Conservation (phyloP, 2,113 vertebrate species). For the Dromas ardeola region DNA sequence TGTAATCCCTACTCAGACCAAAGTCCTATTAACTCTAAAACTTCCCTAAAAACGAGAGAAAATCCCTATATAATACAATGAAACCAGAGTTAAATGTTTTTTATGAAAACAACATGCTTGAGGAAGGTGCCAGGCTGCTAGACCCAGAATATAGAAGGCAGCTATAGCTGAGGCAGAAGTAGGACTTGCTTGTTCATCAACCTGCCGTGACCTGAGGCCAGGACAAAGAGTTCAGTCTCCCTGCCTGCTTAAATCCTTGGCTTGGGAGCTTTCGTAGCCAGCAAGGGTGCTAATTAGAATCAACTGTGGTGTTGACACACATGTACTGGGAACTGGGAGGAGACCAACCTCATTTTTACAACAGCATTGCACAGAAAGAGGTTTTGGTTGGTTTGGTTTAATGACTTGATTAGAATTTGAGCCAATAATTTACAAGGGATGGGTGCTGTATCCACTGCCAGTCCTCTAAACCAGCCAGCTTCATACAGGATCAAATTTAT, state of each 20-base stretch:
- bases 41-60: not conserved
- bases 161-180: not conserved
- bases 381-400: conserved; percentile 21
- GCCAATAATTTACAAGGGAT: not conserved
- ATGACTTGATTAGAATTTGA: not conserved
- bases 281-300: not conserved
- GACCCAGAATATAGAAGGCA: not conserved
- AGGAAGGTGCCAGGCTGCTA: not conserved
- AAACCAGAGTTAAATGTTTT: not conserved
- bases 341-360: not conserved
- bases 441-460: not conserved
- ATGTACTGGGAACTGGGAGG: not conserved
- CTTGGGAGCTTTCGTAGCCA: not conserved
- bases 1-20: not conserved
- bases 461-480: not conserved
- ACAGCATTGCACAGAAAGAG: not conserved
- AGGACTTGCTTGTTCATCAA: conserved; percentile 3
- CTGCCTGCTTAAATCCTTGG: not conserved
- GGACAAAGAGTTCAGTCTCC: conserved; percentile 18
- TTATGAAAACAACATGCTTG: not conserved
- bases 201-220: not conserved
- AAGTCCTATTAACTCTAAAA: conserved; percentile 2
- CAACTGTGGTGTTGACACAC: not conserved
- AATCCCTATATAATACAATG: not conserved
- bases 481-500: not conserved